These are phyloP conservation scores for Pharmacophagus antenor DNA, from an alignment of 2,888 invertebrate species.

Conservation along the genomic window DNA sequence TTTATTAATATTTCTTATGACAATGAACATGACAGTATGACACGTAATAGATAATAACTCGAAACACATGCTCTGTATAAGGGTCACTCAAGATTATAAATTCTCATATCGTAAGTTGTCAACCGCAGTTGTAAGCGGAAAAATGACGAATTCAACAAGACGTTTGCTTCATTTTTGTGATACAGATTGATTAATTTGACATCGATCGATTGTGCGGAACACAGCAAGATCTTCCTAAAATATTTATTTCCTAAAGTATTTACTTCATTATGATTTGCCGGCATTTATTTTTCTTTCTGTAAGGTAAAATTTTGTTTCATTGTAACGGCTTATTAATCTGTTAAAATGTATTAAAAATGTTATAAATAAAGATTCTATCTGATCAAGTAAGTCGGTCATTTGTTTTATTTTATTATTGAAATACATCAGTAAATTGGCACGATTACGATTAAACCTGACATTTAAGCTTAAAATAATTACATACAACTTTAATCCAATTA, in stretches of 20 bases:
- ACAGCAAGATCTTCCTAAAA: neutral
- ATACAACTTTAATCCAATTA: no score
- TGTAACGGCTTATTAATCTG: neutral
- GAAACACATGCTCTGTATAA: neutral
- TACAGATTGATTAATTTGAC: neutral
- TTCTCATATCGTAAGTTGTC: neutral
- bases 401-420: no score
- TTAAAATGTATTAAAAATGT: neutral
- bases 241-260: neutral
- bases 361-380: no score
- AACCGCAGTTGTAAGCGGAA: neutral
- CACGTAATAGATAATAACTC: neutral
- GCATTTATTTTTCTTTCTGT: neutral
- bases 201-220: neutral
- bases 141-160: neutral
- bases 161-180: neutral
- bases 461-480: no score
- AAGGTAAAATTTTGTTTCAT: neutral
- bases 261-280: neutral
- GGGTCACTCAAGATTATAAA: conserved; percentile 1
- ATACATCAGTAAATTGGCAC: no score
- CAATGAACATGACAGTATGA: neutral
- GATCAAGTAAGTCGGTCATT: no score
- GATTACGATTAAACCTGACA: no score
- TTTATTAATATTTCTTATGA: no score